These are phyloP conservation scores for Muscicapa comitata DNA, from an alignment of 2,797 vertebrate genomes.

Conservation along the genomic window DNA sequence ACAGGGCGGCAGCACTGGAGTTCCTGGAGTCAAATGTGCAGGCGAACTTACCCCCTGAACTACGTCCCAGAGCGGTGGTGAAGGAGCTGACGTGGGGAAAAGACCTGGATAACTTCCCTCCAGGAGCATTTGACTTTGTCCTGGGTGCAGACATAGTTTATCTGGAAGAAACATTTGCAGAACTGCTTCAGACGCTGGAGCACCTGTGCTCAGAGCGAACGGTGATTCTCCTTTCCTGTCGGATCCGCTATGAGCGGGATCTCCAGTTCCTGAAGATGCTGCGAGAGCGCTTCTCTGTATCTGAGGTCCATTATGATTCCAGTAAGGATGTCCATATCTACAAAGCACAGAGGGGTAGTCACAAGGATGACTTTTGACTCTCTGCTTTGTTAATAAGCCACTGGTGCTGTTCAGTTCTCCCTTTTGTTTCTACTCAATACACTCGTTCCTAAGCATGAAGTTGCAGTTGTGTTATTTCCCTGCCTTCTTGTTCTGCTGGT, in stretches of 20 bases:
- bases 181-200: constrained; percentile 85
- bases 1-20: constrained; percentile 84
- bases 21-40: constrained; percentile 86
- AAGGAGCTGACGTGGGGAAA: constrained; percentile 92
- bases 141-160: constrained; percentile 95
- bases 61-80: constrained; percentile 72
- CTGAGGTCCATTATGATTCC: constrained; percentile 84
- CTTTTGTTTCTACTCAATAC: neutral
- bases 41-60: constrained; percentile 82
- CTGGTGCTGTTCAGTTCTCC: neutral
- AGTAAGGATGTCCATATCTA: constrained; percentile 87
- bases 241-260: constrained; percentile 91
- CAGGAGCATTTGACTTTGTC: constrained; percentile 84
- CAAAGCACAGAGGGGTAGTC: constrained; percentile 74
- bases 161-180: constrained; percentile 89
- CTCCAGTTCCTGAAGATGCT: constrained; percentile 84
- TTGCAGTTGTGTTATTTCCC: neutral
- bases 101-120: constrained; percentile 77
- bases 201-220: constrained; percentile 82
- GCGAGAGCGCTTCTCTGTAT: constrained; percentile 75
- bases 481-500: neutral
- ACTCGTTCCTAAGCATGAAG: neutral
- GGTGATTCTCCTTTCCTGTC: constrained; percentile 85
- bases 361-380: constrained; percentile 72
- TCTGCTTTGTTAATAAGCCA: neutral